Conservation (phyloP, 2,113 vertebrate species). For the Callipepla squamata region DNA sequence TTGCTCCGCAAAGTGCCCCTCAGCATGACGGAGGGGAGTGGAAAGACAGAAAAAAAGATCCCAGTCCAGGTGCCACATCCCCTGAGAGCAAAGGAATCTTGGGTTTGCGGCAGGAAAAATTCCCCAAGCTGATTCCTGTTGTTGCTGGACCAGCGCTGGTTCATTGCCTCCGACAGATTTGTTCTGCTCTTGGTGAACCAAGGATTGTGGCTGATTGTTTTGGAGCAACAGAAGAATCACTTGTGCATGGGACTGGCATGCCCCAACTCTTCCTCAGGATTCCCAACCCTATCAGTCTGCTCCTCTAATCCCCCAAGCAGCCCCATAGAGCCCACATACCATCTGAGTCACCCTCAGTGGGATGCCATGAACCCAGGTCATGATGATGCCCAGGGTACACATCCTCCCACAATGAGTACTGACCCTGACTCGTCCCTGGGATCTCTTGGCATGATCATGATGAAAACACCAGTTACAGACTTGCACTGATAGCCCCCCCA, state of each 20-base stretch:
- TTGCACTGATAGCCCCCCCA: neutral
- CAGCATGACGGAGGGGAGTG: neutral
- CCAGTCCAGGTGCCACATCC: accelerated
- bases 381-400: neutral
- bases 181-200: accelerated
- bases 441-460: neutral
- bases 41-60: neutral
- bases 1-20: neutral
- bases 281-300: neutral
- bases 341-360: neutral
- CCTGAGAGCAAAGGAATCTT: neutral
- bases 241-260: neutral
- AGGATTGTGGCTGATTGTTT: accelerated
- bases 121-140: neutral
- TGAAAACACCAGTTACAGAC: neutral
- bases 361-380: neutral
- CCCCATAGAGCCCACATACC: accelerated
- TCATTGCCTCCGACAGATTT: neutral
- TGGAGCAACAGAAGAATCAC: neutral
- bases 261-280: neutral
- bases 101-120: neutral
- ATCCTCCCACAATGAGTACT: neutral
- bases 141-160: neutral
- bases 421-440: neutral
- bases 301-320: neutral